These are phyloP conservation scores for Iguana delicatissima DNA, from an alignment of 2,797 vertebrate genomes.

Conservation along the genomic window DNA sequence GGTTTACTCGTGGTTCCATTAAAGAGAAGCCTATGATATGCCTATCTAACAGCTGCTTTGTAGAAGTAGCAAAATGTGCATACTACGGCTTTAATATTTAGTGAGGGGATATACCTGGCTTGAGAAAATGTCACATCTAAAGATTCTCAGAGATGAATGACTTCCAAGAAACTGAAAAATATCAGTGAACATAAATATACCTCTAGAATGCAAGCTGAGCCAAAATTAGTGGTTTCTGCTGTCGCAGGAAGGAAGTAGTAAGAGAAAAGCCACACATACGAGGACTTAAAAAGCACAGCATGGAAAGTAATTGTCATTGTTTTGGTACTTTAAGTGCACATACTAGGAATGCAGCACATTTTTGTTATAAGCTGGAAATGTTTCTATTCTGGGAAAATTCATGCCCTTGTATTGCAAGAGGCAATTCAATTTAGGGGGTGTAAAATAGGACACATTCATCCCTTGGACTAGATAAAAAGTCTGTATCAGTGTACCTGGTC, in stretches of 20 bases:
- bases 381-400: neutral
- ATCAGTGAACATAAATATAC: neutral
- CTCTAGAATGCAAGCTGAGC: conserved; percentile 4
- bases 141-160: conserved; percentile 19
- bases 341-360: fast-evolving
- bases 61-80: neutral
- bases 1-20: neutral
- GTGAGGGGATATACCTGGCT: no score
- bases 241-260: conserved; percentile 80
- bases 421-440: neutral
- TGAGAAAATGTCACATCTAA: neutral
- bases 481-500: neutral
- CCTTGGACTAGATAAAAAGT: neutral
- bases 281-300: conserved; percentile 36
- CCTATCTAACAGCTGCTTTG: neutral
- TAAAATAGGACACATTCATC: neutral
- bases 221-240: conserved; percentile 65
- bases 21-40: neutral
- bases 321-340: conserved; percentile 6
- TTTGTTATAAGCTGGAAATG: neutral
- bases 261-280: conserved; percentile 36
- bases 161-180: conserved; percentile 20
- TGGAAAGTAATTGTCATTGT: conserved; percentile 51
- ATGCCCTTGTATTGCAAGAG: neutral
- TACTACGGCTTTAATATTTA: neutral